Percentiles rank a stretch among this genome's conserved stretches.
phyloP scores from a whole-genome alignment of 2,113 vertebrate genomes.

The Epinephelus fuscoguttatus region DNA sequence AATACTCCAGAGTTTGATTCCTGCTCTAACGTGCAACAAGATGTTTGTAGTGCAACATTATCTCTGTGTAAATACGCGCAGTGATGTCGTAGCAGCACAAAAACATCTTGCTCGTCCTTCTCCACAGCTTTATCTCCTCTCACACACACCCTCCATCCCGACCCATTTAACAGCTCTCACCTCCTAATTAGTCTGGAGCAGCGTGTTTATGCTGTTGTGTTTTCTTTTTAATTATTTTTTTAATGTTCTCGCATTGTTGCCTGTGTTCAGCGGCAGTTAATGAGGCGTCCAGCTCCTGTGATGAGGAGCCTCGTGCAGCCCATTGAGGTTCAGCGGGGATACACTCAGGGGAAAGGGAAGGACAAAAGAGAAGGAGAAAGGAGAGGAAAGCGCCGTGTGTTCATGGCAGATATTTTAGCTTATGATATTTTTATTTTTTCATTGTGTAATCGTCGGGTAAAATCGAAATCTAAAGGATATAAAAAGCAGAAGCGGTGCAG shows the following conservation, averaged over 20 bases:
- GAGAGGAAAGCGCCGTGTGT: too few relatives aligned
- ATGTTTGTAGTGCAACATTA: conserved; percentile 5
- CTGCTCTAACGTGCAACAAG: neutral
- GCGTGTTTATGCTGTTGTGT: conserved; percentile 18
- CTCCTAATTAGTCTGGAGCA: conserved; percentile 41
- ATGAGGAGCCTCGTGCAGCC: neutral
- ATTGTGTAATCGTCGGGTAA: neutral
- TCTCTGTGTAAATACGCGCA: neutral
- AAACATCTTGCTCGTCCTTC: neutral
- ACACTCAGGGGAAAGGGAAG: neutral
- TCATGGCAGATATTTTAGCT: too few relatives aligned
- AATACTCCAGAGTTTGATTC: neutral
- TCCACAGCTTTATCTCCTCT: neutral
- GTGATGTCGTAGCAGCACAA: neutral
- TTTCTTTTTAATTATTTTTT: neutral
- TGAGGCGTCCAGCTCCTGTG: conserved; percentile 12
- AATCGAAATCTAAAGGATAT: neutral
- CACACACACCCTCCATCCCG: neutral
- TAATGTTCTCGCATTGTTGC: neutral
- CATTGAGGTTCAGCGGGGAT: conserved; percentile 6
- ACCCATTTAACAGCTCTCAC: conserved; percentile 39
- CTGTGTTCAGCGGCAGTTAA: conserved; percentile 8
- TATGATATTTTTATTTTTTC: neutral
- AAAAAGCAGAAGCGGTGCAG: neutral
- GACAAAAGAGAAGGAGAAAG: neutral